Conservation (phyloP, 2,113 vertebrate species). For the Thunnus thynnus region DNA sequence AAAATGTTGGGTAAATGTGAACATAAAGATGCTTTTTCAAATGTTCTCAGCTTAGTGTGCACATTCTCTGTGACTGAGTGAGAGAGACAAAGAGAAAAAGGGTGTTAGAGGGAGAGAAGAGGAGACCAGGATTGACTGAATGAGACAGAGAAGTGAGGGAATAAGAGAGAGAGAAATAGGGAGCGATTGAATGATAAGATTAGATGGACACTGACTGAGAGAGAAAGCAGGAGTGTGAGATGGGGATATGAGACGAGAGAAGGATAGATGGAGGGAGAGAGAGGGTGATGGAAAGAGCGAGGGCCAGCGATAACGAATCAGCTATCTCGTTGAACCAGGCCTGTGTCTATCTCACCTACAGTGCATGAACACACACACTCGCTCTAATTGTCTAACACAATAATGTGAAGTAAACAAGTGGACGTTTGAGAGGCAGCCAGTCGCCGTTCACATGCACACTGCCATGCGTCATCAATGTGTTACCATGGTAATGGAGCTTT, state of each 20-base stretch:
- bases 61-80: slow-evolving; percentile 23
- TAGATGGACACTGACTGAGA: slow-evolving; percentile 58
- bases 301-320: slow-evolving; percentile 64
- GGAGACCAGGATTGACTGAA: slow-evolving; percentile 26
- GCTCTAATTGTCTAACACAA: slow-evolving; percentile 69
- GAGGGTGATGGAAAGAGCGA: slow-evolving; percentile 25
- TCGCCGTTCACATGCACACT: slow-evolving; percentile 18
- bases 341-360: slow-evolving; percentile 48
- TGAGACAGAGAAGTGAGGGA: slow-evolving; percentile 13
- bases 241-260: slow-evolving; percentile 38
- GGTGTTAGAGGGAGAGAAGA: slow-evolving; percentile 20
- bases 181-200: slow-evolving; percentile 49
- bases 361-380: slow-evolving; percentile 42
- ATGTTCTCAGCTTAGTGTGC: not conserved
- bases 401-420: slow-evolving; percentile 71
- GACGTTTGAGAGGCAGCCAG: slow-evolving; percentile 52
- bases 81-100: slow-evolving; percentile 15
- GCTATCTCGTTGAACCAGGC: slow-evolving; percentile 67
- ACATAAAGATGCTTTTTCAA: not conserved
- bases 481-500: slow-evolving; percentile 69
- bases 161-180: slow-evolving; percentile 8
- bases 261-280: slow-evolving; percentile 23
- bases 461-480: slow-evolving; percentile 57
- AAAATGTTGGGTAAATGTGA: no score
- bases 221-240: slow-evolving; percentile 47